Evolutionary conservation across 2,797 vertebrate genomes (phyloP).

Genomic region (Emys orbicularis): DNA sequence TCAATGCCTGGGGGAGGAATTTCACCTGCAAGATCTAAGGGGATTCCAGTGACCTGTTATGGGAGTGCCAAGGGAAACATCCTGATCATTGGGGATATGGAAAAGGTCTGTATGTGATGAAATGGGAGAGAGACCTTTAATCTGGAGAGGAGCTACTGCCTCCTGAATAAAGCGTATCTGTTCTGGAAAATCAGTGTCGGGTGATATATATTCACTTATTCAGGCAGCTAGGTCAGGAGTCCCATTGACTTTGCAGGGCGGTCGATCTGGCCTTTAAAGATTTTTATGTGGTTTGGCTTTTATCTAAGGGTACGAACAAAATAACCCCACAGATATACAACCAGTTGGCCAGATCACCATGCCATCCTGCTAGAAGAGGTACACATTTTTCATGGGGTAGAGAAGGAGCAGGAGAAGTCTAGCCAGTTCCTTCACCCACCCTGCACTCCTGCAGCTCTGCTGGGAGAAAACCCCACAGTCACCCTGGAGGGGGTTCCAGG

Average conservation of each 20-base stretch:
- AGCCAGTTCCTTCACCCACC: rapidly evolving
- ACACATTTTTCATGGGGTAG: background rate
- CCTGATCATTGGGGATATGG: background rate
- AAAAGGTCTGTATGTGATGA: background rate
- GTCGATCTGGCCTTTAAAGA: background rate
- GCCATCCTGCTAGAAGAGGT: background rate
- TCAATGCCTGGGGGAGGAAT: background rate
- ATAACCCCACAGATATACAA: background rate
- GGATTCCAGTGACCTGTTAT: background rate
- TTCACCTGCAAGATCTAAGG: background rate
- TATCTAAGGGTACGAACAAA: background rate
- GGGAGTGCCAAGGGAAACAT: background rate
- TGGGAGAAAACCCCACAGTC: background rate
- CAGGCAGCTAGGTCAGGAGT: background rate
- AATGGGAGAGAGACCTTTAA: background rate
- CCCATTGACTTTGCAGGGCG: background rate
- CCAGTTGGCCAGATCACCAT: background rate
- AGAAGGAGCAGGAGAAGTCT: background rate
- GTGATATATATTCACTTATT: background rate
- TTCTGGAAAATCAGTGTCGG: background rate
- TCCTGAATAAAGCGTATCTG: background rate
- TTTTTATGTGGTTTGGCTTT: background rate
- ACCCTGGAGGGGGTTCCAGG: background rate
- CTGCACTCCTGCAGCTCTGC: background rate
- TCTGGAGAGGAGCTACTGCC: background rate